These are phyloP conservation scores for Crypturellus tataupa DNA, from an alignment of 2,797 vertebrate genomes.

Conservation along the genomic window DNA sequence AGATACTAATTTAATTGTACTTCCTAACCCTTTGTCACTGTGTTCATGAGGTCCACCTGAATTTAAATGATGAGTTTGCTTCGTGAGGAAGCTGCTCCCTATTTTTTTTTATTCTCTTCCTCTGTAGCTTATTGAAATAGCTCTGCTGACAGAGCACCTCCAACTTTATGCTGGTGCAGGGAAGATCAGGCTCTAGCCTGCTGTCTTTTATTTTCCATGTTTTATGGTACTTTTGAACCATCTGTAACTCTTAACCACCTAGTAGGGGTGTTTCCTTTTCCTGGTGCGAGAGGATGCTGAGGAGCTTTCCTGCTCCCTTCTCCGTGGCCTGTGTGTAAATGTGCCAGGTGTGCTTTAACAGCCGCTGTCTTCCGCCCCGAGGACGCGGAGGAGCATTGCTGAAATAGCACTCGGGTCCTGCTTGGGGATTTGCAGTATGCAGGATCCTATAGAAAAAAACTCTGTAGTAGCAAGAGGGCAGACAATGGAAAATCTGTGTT, in stretches of 20 bases:
- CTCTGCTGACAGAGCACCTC: background rate
- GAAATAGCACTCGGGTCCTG: background rate
- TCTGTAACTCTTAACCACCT: background rate
- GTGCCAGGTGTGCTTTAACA: background rate
- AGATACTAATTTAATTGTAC: background rate
- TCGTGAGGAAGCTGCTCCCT: accelerated
- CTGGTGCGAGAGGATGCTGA: background rate
- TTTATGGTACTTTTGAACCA: background rate
- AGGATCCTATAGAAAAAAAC: background rate
- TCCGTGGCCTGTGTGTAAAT: background rate
- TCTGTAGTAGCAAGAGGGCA: background rate
- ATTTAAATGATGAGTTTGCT: background rate
- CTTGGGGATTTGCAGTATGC: background rate
- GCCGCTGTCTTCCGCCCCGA: background rate
- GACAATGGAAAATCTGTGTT: background rate
- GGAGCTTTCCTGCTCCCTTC: background rate
- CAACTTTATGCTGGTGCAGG: background rate
- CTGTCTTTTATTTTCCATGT: background rate
- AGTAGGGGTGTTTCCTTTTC: background rate
- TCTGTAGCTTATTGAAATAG: background rate
- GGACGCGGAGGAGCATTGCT: background rate
- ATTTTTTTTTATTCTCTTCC: background rate
- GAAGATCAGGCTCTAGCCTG: background rate
- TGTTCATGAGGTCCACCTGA: background rate
- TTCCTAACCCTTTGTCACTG: background rate